Conservation (phyloP, 30 jellyfish, hydroid and myxozoan genomes). For the Chrysaora quinquecirrha region DNA sequence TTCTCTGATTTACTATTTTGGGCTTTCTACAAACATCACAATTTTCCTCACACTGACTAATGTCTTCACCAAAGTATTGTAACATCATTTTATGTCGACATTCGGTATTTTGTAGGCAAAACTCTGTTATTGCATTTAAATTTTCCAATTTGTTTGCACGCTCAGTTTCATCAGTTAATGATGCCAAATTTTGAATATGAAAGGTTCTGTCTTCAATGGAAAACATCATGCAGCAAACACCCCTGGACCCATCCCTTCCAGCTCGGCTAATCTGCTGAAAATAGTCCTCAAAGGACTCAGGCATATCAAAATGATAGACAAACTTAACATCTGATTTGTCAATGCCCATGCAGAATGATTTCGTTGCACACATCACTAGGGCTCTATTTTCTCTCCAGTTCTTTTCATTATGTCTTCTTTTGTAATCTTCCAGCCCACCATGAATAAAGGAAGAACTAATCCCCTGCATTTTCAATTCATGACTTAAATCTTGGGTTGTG, state of each 20-base stretch:
- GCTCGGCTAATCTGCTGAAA: neutral
- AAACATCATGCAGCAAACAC: neutral
- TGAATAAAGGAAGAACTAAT: neutral
- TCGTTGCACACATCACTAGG: neutral
- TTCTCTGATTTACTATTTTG: too few species aligned
- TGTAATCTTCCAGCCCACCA: neutral
- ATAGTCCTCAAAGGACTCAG: neutral
- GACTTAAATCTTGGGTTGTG: neutral
- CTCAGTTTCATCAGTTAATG: neutral
- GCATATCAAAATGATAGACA: slow-evolving; percentile 7
- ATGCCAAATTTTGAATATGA: neutral
- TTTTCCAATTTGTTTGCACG: neutral
- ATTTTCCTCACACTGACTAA: neutral
- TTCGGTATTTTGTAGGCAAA: neutral
- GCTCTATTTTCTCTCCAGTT: neutral
- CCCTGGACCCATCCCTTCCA: neutral
- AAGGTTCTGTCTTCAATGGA: neutral
- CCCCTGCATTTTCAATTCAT: neutral
- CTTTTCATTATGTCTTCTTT: neutral
- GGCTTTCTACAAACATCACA: neutral
- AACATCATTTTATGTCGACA: neutral
- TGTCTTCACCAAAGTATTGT: neutral
- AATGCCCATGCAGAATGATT: slow-evolving; percentile 12
- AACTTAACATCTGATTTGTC: slow-evolving; percentile 8
- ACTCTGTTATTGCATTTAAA: neutral